phyloP scores from a whole-genome alignment of 2,797 vertebrate species.

The Antrozous pallidus region DNA sequence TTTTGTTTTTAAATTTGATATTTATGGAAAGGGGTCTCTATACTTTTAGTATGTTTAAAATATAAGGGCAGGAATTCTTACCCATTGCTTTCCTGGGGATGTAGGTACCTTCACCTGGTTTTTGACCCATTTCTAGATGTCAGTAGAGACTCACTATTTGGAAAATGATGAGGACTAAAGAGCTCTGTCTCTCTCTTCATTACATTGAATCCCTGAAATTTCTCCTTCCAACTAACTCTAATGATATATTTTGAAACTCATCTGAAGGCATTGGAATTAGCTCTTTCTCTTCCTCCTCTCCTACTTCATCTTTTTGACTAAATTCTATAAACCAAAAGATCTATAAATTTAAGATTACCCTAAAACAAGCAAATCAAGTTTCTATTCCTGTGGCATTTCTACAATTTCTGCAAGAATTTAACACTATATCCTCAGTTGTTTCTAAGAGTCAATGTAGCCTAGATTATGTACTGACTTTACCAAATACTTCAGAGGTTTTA shows the following conservation, averaged over 20 bases:
- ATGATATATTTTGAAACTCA: background rate
- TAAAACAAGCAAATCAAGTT: background rate
- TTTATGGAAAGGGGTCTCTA: background rate
- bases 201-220: background rate
- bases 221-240: background rate
- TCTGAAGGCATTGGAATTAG: background rate
- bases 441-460: background rate
- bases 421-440: background rate
- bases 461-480: background rate
- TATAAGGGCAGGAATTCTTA: background rate
- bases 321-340: background rate
- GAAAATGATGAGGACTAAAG: background rate
- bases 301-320: background rate
- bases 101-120: background rate
- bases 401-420: background rate
- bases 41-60: constrained; percentile 17
- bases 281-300: rapidly evolving
- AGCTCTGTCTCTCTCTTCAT: background rate
- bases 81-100: background rate
- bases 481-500: constrained; percentile 1
- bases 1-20: background rate
- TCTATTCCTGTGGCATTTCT: background rate
- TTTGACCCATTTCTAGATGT: background rate
- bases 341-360: background rate
- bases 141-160: background rate